These are phyloP conservation scores for Mustela nigripes DNA, from an alignment of 2,113 vertebrate species.

Conservation along the genomic window DNA sequence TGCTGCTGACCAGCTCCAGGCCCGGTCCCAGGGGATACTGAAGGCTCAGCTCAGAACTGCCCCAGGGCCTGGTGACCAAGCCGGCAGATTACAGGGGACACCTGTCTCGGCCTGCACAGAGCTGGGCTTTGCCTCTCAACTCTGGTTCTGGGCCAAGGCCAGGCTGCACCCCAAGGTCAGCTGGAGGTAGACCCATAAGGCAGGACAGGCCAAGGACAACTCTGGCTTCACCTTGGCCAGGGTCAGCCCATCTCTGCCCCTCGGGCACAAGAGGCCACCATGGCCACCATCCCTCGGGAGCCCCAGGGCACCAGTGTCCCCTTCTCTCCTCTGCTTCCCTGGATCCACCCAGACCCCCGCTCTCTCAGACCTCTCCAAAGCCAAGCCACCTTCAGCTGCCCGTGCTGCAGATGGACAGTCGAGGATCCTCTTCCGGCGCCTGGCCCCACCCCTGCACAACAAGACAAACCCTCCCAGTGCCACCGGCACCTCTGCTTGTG, in stretches of 20 bases:
- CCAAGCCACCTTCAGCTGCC: background rate
- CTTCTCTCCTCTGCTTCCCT: background rate
- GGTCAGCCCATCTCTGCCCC: background rate
- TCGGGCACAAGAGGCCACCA: fast-evolving
- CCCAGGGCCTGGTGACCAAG: background rate
- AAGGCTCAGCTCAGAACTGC: background rate
- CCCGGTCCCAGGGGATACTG: background rate
- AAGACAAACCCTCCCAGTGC: background rate
- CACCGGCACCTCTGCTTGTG: fast-evolving
- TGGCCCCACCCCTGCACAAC: fast-evolving
- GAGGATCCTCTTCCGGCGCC: fast-evolving
- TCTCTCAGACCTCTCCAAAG: background rate
- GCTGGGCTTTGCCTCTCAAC: background rate
- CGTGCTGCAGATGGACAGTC: fast-evolving
- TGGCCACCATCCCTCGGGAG: background rate
- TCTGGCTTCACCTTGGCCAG: background rate
- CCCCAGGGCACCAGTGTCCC: background rate
- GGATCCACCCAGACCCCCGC: background rate
- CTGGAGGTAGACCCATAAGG: no score
- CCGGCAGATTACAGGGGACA: background rate
- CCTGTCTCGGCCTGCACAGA: background rate
- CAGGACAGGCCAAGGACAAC: background rate
- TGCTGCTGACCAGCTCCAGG: background rate
- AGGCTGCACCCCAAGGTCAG: background rate
- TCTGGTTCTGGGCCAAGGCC: background rate